These are phyloP conservation scores for Eubucco bourcierii DNA, from an alignment of 2,113 vertebrate species.

Conservation along the genomic window DNA sequence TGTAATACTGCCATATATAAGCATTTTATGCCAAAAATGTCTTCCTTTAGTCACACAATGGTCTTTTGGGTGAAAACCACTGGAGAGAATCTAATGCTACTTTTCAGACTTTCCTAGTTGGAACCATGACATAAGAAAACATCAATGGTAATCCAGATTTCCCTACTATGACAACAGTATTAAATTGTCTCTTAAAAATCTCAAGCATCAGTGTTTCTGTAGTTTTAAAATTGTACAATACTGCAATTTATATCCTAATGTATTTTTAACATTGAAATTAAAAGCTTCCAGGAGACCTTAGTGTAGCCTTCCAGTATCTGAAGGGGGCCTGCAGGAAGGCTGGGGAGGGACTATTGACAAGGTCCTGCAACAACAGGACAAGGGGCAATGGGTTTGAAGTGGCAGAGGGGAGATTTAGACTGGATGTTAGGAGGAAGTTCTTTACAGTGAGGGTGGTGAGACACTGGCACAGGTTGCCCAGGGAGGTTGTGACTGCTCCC, in stretches of 20 bases:
- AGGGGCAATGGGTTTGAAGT: too few relatives aligned
- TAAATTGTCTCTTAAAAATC: not conserved
- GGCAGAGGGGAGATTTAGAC: too few relatives aligned
- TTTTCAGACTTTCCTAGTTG: not conserved
- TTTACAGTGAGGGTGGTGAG: too few relatives aligned
- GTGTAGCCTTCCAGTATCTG: too few relatives aligned
- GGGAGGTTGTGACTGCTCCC: too few relatives aligned
- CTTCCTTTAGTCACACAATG: not conserved
- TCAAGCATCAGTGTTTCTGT: not conserved
- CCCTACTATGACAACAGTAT: not conserved
- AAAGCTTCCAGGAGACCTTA: too few relatives aligned
- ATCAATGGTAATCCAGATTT: not conserved
- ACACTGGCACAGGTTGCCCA: too few relatives aligned
- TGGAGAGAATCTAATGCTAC: not conserved
- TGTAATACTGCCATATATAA: not conserved
- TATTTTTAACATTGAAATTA: not conserved
- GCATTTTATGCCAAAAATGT: not conserved
- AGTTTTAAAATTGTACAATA: not conserved
- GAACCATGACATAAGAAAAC: not conserved
- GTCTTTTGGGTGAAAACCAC: not conserved
- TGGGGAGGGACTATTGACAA: too few relatives aligned
- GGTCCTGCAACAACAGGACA: too few relatives aligned
- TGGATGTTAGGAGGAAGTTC: too few relatives aligned
- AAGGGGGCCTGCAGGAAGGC: too few relatives aligned
- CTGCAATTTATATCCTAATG: not conserved